A percentile compares a stretch with the other conserved stretches of the same genome.
Conservation (phyloP, 2,113 vertebrate genomes). For the Gnathonemus longibarbis region DNA sequence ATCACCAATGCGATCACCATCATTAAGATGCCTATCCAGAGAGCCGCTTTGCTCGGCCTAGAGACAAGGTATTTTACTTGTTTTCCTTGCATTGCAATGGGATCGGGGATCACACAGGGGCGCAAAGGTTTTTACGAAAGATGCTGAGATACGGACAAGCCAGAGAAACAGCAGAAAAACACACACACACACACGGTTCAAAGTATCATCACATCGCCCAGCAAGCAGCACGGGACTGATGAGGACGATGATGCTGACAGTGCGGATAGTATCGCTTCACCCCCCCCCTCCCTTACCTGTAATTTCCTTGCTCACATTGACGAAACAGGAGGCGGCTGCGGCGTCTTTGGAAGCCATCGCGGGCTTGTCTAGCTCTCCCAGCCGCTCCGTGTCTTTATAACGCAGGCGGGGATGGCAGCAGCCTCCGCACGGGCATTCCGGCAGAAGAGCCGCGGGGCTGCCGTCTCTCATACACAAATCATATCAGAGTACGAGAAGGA, state of each 20-base stretch:
- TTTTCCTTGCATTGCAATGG: not conserved
- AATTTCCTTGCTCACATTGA: slow-evolving; percentile 56
- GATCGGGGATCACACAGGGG: not conserved
- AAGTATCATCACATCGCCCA: not conserved
- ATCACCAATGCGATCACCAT: not conserved
- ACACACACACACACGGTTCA: not conserved
- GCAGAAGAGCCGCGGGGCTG: slow-evolving; percentile 60
- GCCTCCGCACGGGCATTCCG: slow-evolving; percentile 63
- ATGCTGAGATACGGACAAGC: not conserved
- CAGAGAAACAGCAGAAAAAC: not conserved
- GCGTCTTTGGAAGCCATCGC: slow-evolving; percentile 63
- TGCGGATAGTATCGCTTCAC: not conserved
- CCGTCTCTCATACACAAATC: slow-evolving; percentile 42
- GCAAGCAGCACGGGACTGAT: slow-evolving; percentile 14
- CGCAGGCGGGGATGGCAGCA: not conserved
- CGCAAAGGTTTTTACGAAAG: not conserved
- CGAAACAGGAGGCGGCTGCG: slow-evolving; percentile 45
- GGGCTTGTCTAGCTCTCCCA: slow-evolving; percentile 30
- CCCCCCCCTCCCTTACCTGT: slow-evolving; percentile 51
- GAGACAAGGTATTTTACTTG: not conserved
- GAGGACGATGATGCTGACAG: slow-evolving; percentile 14
- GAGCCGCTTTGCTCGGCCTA: not conserved
- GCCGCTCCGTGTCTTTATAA: slow-evolving; percentile 44
- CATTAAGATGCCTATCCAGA: not conserved
- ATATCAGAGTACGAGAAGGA: slow-evolving; percentile 35